Evolutionary conservation across 2,797 vertebrate genomes (phyloP).

Genomic region (Rhynchonycteris naso): DNA sequence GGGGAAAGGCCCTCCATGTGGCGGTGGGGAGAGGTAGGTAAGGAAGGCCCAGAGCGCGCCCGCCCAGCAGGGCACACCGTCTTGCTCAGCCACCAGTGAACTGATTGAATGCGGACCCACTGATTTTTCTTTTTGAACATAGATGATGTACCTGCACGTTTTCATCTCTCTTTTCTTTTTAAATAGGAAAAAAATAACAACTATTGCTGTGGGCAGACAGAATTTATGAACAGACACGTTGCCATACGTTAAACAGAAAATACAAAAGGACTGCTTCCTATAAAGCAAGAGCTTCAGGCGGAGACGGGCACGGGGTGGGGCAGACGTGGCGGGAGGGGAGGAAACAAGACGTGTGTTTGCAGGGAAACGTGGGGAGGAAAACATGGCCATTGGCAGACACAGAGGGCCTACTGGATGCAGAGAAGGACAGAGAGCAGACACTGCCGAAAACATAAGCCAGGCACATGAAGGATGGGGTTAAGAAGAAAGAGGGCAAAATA

Average conservation of each 20-base stretch:
- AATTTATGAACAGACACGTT: neutral
- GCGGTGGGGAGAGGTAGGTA: neutral
- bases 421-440: rapidly evolving
- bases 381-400: rapidly evolving
- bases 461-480: rapidly evolving
- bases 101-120: rapidly evolving
- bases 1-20: neutral
- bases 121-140: neutral
- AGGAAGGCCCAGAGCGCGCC: neutral
- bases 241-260: neutral
- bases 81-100: rapidly evolving
- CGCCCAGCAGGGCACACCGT: neutral
- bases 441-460: rapidly evolving
- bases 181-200: neutral
- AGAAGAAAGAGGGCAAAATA: neutral
- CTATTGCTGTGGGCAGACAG: neutral
- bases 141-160: neutral
- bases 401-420: neutral
- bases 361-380: neutral
- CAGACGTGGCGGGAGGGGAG: neutral
- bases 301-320: neutral
- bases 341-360: neutral
- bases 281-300: neutral
- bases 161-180: neutral
- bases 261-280: neutral